Base-by-base conservation (phyloP, 1,140 invertebrate species). In the Drosophila guanche region DNA sequence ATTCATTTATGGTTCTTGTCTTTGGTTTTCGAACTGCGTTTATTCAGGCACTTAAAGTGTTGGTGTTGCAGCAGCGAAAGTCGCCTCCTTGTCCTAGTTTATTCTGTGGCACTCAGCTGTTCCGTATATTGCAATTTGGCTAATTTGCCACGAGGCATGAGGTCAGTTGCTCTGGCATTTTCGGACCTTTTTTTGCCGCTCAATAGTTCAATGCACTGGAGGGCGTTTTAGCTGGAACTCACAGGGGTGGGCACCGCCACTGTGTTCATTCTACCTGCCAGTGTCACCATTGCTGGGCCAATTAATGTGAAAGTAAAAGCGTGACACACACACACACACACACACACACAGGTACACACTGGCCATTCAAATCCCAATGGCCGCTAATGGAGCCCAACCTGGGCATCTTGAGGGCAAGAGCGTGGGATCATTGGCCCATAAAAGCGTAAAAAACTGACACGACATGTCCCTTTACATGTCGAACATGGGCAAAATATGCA, bases 381-480 rank as follows among this genome's bases (percentile, higher is more conserved):
- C 48, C 75, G 57, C 79, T 83, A 83, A 81, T 78, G 74, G 74
- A 68, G 55, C 45, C 67, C 52, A 42, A 10, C 54, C 43, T 4
- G 37, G 54, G 25, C 23, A 79, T 80, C 77, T 71, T 75, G 70
- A 46, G 46, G 29, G 61, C 29, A 14, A 25, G 55, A 25, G 48
- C 10, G 52, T 3, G 45, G 23, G 12, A 56, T 50, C 41, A 56
- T 48, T 58, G 58, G 58, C 57, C 65, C 72, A 71, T 53, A 71
- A 58, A 58, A 57, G 54, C 23, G 46, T 41, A 58, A 56, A 60
- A 58, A 68, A 48, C 58, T 62, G 71, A 86, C 76, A 84, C 73
- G 71, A 71, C 76, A 84, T 84, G 72, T 79, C 80, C 76, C 61
- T 71, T 85, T 63, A 67, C 79, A 75, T 84, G 80, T 85, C 80